Evolutionary conservation across 2,888 invertebrate species (phyloP).

Genomic region (Sialis fuliginosa): DNA sequence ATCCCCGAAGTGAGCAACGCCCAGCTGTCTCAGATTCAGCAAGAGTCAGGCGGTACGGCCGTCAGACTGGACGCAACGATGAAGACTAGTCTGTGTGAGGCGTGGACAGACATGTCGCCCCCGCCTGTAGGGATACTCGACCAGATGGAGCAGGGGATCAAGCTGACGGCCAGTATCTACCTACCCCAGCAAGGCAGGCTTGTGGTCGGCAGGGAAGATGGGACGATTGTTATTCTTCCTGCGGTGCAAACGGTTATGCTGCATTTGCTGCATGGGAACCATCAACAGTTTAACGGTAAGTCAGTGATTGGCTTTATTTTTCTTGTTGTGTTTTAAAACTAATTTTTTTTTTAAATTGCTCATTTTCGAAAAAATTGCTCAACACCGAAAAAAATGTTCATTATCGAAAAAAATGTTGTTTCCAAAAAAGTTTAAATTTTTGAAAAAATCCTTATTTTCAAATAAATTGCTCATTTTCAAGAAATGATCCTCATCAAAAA

Average conservation of each 20-base stretch:
- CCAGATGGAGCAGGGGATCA: constrained; percentile 53
- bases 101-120: constrained; percentile 78
- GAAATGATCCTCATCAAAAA: no score
- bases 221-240: constrained; percentile 87
- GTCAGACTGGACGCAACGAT: constrained; percentile 51
- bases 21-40: constrained; percentile 38
- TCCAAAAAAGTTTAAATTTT: no score
- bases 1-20: constrained; percentile 66
- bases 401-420: no score
- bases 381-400: no score
- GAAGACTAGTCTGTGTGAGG: constrained; percentile 64
- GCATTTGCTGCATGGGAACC: constrained; percentile 74
- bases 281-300: constrained; percentile 60
- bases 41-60: constrained; percentile 25
- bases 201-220: constrained; percentile 89
- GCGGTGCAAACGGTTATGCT: constrained; percentile 91
- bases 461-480: no score
- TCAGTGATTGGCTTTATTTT: not conserved
- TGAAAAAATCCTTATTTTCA: no score
- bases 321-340: no score
- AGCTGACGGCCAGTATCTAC: constrained; percentile 87
- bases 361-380: no score
- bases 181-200: constrained; percentile 82
- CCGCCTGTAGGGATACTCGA: constrained; percentile 83
- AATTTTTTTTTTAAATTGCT: no score